Evolutionary conservation across 2,113 vertebrate genomes (phyloP).

Genomic region (Plestiodon gilberti): DNA sequence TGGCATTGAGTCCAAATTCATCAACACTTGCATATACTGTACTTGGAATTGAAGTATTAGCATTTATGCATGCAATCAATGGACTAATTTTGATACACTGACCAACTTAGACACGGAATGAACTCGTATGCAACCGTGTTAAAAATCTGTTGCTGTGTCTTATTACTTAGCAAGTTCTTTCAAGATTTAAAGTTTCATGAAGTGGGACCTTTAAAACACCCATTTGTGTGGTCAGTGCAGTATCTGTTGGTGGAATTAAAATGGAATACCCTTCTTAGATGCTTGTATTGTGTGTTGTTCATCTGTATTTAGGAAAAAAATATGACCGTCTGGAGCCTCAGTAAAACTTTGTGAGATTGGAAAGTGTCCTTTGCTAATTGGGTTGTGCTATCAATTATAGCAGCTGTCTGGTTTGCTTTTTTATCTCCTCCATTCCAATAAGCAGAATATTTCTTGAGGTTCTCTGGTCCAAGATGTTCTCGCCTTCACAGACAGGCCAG

Average conservation of each 20-base stretch:
- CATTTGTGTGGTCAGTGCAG: neutral
- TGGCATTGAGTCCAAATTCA: neutral
- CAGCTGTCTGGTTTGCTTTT: neutral
- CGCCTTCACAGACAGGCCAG: neutral
- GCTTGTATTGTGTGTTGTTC: neutral
- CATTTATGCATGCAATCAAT: conserved; percentile 12
- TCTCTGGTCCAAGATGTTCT: neutral
- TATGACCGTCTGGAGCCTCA: neutral
- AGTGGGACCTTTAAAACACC: neutral
- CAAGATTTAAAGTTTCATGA: neutral
- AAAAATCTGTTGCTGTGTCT: neutral
- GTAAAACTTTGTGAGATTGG: neutral
- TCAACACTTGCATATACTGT: rapidly evolving
- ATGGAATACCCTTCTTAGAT: neutral
- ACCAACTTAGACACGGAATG: neutral
- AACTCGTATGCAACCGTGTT: neutral
- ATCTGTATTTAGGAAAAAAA: conserved; percentile 1
- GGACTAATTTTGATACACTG: neutral
- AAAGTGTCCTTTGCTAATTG: neutral
- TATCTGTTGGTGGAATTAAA: conserved; percentile 29
- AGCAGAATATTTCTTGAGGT: neutral
- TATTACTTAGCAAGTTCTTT: conserved; percentile 5
- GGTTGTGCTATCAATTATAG: neutral
- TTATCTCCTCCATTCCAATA: neutral
- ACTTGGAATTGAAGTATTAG: neutral